phyloP scores from a whole-genome alignment of 2,797 vertebrate genomes.

The Clarias laeviceps region DNA sequence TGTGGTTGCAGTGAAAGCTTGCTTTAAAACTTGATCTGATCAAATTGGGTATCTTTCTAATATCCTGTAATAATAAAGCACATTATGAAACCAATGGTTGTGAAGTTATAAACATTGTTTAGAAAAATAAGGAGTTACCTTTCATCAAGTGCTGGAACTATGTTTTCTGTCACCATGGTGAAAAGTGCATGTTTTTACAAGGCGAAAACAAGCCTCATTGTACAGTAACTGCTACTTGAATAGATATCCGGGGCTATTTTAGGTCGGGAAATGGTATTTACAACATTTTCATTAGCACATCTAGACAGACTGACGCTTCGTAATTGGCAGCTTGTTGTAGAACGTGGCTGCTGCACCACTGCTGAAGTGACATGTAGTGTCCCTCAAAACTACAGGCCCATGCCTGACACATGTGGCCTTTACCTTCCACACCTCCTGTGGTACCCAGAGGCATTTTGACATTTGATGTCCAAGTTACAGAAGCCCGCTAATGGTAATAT shows the following conservation, averaged over 20 bases:
- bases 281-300: not conserved
- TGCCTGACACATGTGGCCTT: not conserved
- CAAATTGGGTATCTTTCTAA: not conserved
- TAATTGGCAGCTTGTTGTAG: conserved; percentile 8
- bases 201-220: not conserved
- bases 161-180: not conserved
- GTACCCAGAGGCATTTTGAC: not conserved
- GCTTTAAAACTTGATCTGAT: not conserved
- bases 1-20: no score
- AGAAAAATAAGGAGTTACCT: not conserved
- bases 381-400: not conserved
- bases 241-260: not conserved
- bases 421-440: not conserved
- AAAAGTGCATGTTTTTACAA: not conserved
- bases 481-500: not conserved
- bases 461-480: not conserved
- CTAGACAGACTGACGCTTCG: not conserved
- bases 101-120: not conserved
- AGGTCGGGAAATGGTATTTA: not conserved
- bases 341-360: not conserved
- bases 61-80: not conserved
- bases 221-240: not conserved
- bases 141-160: not conserved
- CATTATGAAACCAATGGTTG: not conserved
- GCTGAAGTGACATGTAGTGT: not conserved